Evolutionary conservation across 2,797 vertebrate genomes (phyloP).

Genomic region (Hemibagrus guttatus): DNA sequence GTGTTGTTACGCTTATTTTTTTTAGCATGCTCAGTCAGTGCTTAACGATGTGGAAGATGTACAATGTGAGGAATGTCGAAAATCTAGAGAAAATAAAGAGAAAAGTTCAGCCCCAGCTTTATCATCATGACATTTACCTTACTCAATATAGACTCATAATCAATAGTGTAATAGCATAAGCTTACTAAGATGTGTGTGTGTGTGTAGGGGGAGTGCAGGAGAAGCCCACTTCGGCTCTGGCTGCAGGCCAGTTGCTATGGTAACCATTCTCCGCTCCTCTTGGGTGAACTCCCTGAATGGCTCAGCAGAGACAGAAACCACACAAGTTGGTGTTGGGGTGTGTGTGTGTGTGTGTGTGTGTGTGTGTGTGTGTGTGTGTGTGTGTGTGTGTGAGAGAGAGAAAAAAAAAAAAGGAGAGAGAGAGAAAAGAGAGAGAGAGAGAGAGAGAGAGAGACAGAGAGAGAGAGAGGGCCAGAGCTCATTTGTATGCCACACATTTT

Average conservation of each 20-base stretch:
- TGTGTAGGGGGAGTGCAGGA: conserved; percentile 33
- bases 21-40: neutral
- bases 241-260: conserved; percentile 60
- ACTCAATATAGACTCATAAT: neutral
- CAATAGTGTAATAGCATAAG: neutral
- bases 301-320: conserved; percentile 36
- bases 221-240: conserved; percentile 31
- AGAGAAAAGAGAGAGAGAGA: neutral
- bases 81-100: neutral
- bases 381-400: neutral
- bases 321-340: conserved; percentile 6
- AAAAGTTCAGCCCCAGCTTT: neutral
- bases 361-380: conserved; percentile 32
- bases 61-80: neutral
- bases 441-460: too few species aligned
- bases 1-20: neutral
- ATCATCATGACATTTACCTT: neutral
- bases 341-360: conserved; percentile 35
- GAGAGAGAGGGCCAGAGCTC: conserved; percentile 28
- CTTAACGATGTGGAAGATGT: neutral
- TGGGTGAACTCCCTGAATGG: conserved; percentile 46
- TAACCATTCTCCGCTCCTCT: conserved; percentile 55
- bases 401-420: too few species aligned
- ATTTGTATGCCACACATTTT: conserved; percentile 58
- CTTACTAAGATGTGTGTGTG: conserved; percentile 12